A percentile compares a stretch with the other conserved stretches of the same genome.
Evolutionary conservation across 2,888 invertebrate species (phyloP).

Genomic region (Caenorhabditis auriculariae): DNA sequence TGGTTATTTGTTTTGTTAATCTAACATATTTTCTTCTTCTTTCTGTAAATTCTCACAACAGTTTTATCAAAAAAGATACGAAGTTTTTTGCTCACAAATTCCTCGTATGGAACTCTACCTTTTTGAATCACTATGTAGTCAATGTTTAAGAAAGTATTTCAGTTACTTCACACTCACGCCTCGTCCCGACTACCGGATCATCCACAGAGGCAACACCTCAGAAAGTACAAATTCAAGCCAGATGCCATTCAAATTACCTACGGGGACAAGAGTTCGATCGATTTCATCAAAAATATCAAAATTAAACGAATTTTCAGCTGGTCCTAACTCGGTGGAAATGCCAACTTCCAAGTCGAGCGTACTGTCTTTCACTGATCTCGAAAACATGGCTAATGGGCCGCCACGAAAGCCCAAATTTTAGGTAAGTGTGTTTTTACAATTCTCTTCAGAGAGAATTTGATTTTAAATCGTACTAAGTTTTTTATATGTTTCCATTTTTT

Average conservation of each 20-base stretch:
- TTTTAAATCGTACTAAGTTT: too few species aligned
- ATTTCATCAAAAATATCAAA: background rate
- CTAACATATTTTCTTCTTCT: background rate
- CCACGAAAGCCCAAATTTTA: conserved; percentile 10
- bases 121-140: too few species aligned
- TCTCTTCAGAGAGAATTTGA: too few species aligned
- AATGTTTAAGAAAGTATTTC: too few species aligned
- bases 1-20: conserved; percentile 5
- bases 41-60: background rate
- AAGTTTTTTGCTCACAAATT: too few species aligned
- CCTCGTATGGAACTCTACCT: too few species aligned
- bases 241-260: conserved; percentile 25
- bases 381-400: conserved; percentile 30
- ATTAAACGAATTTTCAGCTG: conserved; percentile 11
- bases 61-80: background rate
- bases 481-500: too few species aligned
- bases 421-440: too few species aligned
- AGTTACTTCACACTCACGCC: conserved; percentile 48
- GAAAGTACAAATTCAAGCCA: conserved; percentile 41
- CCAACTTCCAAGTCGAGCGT: conserved; percentile 27
- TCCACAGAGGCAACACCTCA: conserved; percentile 51
- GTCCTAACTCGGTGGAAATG: conserved; percentile 18
- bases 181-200: conserved; percentile 42
- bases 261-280: background rate
- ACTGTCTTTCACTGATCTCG: conserved; percentile 32